phyloP scores from a whole-genome alignment of 2,888 invertebrate genomes.

The Sarcophaga caerulescens region DNA sequence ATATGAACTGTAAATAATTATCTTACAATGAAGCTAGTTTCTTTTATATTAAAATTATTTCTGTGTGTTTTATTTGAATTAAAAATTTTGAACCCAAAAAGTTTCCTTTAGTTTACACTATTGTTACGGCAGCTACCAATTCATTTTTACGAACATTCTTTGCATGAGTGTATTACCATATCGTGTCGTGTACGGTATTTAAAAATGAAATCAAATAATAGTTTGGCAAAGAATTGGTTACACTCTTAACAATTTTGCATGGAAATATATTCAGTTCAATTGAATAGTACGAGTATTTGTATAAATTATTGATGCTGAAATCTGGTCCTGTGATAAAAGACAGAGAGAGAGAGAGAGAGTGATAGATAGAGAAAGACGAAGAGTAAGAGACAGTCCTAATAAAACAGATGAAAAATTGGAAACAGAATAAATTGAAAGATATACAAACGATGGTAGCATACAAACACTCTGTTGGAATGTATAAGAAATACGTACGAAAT shows the following conservation, averaged over 20 bases:
- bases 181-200: slow-evolving; percentile 34
- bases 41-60: too few relatives aligned
- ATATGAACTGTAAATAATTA: too few relatives aligned
- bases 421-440: slow-evolving; percentile 47
- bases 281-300: slow-evolving; percentile 64
- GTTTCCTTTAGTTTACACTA: too few relatives aligned
- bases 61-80: too few relatives aligned
- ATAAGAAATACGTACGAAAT: slow-evolving; percentile 6
- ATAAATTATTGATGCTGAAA: slow-evolving; percentile 67
- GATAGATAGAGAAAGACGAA: too few relatives aligned
- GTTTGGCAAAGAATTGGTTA: slow-evolving; percentile 67
- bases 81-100: too few relatives aligned
- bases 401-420: slow-evolving; percentile 53
- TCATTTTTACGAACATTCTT: neutral
- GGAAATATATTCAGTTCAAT: slow-evolving; percentile 68
- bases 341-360: too few relatives aligned
- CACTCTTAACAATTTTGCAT: slow-evolving; percentile 64
- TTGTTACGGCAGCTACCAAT: too few relatives aligned
- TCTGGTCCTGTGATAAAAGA: slow-evolving; percentile 49
- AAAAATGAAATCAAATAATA: slow-evolving; percentile 65
- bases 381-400: slow-evolving; percentile 18
- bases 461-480: slow-evolving; percentile 32
- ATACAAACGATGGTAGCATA: slow-evolving; percentile 12
- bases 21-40: too few relatives aligned
- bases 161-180: slow-evolving; percentile 17